These are phyloP conservation scores for Limnephilus lunatus DNA, from an alignment of 2,888 invertebrate genomes.

Conservation along the genomic window DNA sequence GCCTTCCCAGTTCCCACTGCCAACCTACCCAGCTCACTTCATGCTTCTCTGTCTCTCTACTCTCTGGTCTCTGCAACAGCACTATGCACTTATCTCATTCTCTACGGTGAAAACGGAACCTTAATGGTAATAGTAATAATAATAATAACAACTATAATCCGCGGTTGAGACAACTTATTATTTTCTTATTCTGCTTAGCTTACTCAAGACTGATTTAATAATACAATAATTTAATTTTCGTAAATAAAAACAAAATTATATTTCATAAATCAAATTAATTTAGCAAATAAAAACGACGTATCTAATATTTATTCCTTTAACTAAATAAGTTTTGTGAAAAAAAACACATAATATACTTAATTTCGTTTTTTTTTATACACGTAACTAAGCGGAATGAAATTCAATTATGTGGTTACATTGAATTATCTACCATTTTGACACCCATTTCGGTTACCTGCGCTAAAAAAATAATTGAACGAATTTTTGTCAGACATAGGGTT, in stretches of 20 bases:
- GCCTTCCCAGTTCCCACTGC: neutral
- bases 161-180: neutral
- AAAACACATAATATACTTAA: neutral
- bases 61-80: neutral
- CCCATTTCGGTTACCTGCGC: neutral
- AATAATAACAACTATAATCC: neutral
- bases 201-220: neutral
- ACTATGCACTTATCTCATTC: conserved; percentile 26
- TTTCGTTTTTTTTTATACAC: neutral
- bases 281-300: neutral
- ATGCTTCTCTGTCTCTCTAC: no score
- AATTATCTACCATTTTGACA: neutral
- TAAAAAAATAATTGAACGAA: neutral
- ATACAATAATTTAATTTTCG: neutral
- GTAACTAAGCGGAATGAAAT: neutral
- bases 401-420: neutral
- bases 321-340: no score
- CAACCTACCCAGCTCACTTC: neutral
- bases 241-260: neutral
- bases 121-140: neutral
- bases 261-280: neutral
- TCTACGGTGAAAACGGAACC: conserved; percentile 7
- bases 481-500: neutral
- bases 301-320: neutral
- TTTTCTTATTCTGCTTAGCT: neutral